Evolutionary conservation across 2,113 vertebrate genomes (phyloP).

Genomic region (Crotalus tigris): DNA sequence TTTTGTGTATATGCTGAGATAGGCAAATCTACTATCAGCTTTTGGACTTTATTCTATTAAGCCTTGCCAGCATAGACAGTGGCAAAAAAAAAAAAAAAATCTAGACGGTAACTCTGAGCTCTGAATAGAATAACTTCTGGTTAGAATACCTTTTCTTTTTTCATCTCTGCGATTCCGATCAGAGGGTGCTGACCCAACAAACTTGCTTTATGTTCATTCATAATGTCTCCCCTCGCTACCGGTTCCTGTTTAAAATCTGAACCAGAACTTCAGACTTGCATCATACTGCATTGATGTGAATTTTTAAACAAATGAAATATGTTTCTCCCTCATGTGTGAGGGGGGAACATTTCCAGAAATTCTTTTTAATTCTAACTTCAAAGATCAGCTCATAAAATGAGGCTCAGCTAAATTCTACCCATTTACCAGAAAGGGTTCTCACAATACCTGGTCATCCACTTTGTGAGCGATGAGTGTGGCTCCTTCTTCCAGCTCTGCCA

Average conservation of each 20-base stretch:
- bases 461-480: slow-evolving; percentile 83
- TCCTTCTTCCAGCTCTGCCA: slow-evolving; percentile 81
- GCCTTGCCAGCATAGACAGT: background rate
- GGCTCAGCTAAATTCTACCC: background rate
- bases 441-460: slow-evolving; percentile 84
- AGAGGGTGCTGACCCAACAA: background rate
- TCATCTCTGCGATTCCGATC: background rate
- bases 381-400: background rate
- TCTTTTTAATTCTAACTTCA: background rate
- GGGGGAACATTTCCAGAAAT: background rate
- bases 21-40: background rate
- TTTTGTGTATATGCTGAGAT: background rate
- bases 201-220: background rate
- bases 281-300: background rate
- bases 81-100: background rate
- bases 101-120: background rate
- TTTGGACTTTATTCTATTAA: background rate
- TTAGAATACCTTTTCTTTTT: background rate
- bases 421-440: background rate
- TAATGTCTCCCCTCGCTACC: background rate
- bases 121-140: background rate
- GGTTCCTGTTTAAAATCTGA: too few species aligned
- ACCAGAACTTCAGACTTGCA: too few species aligned
- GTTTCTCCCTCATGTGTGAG: background rate
- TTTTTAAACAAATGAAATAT: background rate